Base-by-base conservation (phyloP, 2,113 vertebrate genomes). In the Albula glossodonta region DNA sequence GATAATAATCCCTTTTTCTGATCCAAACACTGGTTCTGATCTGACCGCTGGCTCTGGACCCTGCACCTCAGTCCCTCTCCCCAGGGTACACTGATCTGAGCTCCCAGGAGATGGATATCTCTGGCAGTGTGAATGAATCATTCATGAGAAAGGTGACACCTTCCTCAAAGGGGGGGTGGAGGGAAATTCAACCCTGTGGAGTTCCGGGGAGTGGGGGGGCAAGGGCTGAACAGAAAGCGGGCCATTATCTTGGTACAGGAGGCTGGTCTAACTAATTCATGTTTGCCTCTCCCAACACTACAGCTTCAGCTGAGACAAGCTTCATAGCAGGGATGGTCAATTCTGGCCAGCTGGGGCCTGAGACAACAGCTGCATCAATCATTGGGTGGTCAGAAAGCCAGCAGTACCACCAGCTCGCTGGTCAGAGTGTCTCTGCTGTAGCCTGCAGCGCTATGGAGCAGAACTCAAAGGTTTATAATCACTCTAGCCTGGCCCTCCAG, bases 101-200 rank as follows among this genome's bases (percentile, higher is more conserved):
- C 80, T 77, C 60, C 80, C 85, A 83, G 78, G 84, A 83, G 84
- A 86, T 82, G 88, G 50, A 51, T 90, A 89, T 80, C 87, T 66
- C 15, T 49, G 51, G 85, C 74, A 60, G 8, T 66, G 7, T 19
- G 6, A 60, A 80, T 95, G 63, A 87, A 94, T 93, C 87, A 94
- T 95, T 92, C 3, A 95, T 90, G 84, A 86, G 94, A 84, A 92
- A 96, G 83, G 11, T 53, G 90, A 95, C 86, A 87, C 80, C 50
- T 56, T 48, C 60, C 83, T 85, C 56, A 78, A 52, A 81, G 82
- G 82, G 80, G 52, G 79, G n/a, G 57, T n/a, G 13, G 19, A 48
- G 77, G 79, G 86, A 77, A 84, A 87, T 83, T 63, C 22, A 60
- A 82, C 56, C 83, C 79, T 51, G 50, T 77, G 41, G 13, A 31